Evolutionary conservation across 2,888 invertebrate genomes (phyloP), one percentile per base, ranked within the genome.

Genomic region (Lucinisca nassula): DNA sequence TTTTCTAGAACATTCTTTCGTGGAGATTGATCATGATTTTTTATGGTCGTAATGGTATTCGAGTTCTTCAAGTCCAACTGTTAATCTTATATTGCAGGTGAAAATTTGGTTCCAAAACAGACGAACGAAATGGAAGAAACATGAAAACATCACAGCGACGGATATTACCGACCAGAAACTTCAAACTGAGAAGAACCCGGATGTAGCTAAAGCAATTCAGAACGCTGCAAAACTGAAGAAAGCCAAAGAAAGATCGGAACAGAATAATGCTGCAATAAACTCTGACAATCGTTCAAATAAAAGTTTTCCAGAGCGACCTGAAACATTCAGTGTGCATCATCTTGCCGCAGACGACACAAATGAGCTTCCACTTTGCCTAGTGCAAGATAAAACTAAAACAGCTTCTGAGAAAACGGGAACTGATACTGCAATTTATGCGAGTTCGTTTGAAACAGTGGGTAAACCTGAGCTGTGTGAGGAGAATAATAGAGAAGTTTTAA

Each of bases 61-160:
- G n/a, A n/a, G n/a, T n/a, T n/a, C n/a, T n/a, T n/a, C n/a, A n/a
- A n/a, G n/a, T n/a, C n/a, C n/a, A n/a, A n/a, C n/a, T n/a, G n/a
- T n/a, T n/a, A n/a, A n/a, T n/a, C n/a, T n/a, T 49, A 79, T 90
- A 95, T 97, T 97, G 55, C 97, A 98, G 98, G 98, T 98, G 94
- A 98, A 98, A 97, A 98, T 98, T 92, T 98, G 98, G 98, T 98
- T 98, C 96, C 98, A 98, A 97, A 98, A 98, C 96, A 97, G 99
- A 96, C 97, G 98, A 82, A 98, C 98, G 32, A 98, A 98, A 95
- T 98, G 98, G 98, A 99, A 99, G 97, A 99, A 99, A 96, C 98
- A 98, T 96, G 99, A 99, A 96, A 98, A 98, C 97, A 98, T 98
- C 81, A 97, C 98, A 87, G 98, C 98, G 96, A 98, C 98, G 27